These are phyloP conservation scores for Euzophera pinguis DNA, from an alignment of 2,888 invertebrate genomes.

Conservation along the genomic window DNA sequence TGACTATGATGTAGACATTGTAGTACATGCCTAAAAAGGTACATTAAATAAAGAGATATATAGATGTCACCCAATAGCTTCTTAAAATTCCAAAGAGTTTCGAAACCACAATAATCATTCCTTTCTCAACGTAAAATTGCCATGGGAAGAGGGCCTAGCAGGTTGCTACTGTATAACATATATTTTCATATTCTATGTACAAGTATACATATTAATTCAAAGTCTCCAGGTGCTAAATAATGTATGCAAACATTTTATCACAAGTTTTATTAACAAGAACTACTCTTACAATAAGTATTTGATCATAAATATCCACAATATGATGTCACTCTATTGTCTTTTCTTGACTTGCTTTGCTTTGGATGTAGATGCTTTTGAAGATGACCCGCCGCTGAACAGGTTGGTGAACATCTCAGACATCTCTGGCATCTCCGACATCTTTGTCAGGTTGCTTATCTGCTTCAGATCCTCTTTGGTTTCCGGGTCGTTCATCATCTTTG, in stretches of 20 bases:
- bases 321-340: conserved; percentile 52
- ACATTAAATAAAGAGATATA: no score
- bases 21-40: no score
- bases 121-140: no score
- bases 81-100: no score
- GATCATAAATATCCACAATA: conserved; percentile 38
- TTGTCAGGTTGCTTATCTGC: conserved; percentile 89
- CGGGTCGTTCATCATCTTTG: conserved; percentile 98
- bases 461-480: conserved; percentile 98
- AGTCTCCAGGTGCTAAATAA: neutral
- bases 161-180: no score
- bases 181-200: no score
- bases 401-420: conserved; percentile 97
- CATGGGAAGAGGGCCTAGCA: no score
- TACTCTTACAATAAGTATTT: conserved; percentile 30
- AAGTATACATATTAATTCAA: no score
- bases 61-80: no score
- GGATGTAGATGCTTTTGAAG: conserved; percentile 62
- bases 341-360: conserved; percentile 73
- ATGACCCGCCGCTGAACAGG: conserved; percentile 86
- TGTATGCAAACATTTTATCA: neutral
- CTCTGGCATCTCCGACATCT: conserved; percentile 94
- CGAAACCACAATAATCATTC: no score
- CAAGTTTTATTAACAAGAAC: conserved; percentile 28
- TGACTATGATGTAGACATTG: no score